phyloP scores from a whole-genome alignment of 1,140 invertebrate species.

The Drosophila paulistorum region DNA sequence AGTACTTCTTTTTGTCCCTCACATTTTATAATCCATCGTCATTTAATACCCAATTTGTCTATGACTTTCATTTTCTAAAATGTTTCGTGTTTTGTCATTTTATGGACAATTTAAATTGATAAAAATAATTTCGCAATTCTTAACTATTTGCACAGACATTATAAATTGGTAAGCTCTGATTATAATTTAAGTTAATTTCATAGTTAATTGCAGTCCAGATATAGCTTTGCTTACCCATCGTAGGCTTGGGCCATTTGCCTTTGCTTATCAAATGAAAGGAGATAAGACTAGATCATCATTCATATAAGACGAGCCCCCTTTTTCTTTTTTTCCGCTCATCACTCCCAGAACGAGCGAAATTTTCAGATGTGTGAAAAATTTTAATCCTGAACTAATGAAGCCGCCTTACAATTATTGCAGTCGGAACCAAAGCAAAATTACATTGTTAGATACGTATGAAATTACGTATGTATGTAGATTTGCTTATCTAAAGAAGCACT shows the following conservation, averaged over 20 bases:
- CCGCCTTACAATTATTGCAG: not conserved
- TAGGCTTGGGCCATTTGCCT: not conserved
- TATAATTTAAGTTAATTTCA: too few relatives aligned
- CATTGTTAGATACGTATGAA: not conserved
- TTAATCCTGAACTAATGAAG: not conserved
- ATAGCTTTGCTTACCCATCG: not conserved
- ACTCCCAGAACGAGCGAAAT: not conserved
- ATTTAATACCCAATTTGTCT: too few relatives aligned
- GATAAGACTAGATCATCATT: conserved; percentile 37
- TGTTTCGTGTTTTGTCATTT: too few relatives aligned
- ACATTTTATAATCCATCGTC: too few relatives aligned
- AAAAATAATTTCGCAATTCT: too few relatives aligned
- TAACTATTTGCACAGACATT: not conserved
- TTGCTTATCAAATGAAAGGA: conserved; percentile 10
- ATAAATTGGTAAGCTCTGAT: too few relatives aligned
- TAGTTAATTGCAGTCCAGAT: not conserved
- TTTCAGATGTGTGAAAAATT: conserved; percentile 13
- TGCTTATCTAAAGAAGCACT: not conserved
- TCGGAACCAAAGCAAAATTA: not conserved
- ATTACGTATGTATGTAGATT: not conserved
- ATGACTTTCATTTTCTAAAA: not conserved
- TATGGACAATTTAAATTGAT: too few relatives aligned
- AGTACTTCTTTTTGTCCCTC: too few relatives aligned
- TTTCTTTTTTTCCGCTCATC: not conserved
- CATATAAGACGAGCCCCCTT: conserved; percentile 60